These are phyloP conservation scores for Metopia argyrocephala DNA, from an alignment of 2,888 invertebrate genomes.

Conservation along the genomic window DNA sequence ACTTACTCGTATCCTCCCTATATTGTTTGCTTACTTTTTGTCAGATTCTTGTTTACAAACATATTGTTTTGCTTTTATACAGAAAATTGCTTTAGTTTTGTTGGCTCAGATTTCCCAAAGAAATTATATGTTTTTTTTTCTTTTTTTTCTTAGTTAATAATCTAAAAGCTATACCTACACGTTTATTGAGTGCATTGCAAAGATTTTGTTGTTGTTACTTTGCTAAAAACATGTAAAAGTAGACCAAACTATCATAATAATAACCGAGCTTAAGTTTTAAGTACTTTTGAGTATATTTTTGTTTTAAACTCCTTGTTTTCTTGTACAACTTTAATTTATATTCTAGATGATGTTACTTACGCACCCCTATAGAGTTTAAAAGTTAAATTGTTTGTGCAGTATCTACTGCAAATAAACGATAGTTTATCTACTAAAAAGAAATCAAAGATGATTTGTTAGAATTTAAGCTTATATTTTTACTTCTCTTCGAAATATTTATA, in stretches of 20 bases:
- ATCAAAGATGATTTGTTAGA: too few relatives aligned
- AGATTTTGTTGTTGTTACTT: conserved; percentile 10
- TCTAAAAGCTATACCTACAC: conserved; percentile 26
- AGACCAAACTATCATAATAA: conserved; percentile 56
- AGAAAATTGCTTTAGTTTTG: conserved; percentile 49
- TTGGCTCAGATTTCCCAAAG: not conserved
- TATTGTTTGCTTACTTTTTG: conserved; percentile 39
- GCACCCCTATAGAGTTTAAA: conserved; percentile 3
- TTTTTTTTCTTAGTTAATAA: conserved; percentile 6
- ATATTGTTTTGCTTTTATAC: conserved; percentile 28
- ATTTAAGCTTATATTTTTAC: too few relatives aligned
- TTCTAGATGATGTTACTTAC: not conserved
- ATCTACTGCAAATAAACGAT: not conserved
- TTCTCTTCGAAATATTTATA: too few relatives aligned
- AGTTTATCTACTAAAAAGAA: not conserved
- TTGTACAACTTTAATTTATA: not conserved
- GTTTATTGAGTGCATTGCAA: conserved; percentile 56
- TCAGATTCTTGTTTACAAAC: conserved; percentile 58
- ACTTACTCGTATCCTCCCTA: conserved; percentile 49
- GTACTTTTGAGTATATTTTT: conserved; percentile 34
- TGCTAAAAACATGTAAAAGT: not conserved
- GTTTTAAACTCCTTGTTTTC: not conserved
- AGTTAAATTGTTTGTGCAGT: conserved; percentile 40
- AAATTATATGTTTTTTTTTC: too few relatives aligned
- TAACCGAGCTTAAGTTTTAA: conserved; percentile 48